Evolutionary conservation across 1,140 invertebrate species (phyloP), one percentile per base, ranked within the genome.

Genomic region (Dryas iulia): DNA sequence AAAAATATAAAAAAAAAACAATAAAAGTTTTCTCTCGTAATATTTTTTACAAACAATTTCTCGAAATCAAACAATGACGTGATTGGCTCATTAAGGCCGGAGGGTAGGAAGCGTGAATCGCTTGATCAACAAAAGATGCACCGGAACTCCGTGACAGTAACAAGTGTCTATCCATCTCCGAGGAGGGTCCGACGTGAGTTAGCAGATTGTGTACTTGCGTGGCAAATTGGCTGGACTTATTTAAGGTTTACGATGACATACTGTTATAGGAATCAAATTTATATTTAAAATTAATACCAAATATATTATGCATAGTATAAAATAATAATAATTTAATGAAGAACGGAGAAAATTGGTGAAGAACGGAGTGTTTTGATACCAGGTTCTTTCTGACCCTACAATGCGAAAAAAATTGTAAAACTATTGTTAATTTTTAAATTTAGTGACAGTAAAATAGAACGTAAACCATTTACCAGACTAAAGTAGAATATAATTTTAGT

Each of bases 81-180:
- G 66, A 74, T 72, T 69, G 69, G 69, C 69, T 78, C 73, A 78
- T 78, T 78, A 78, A 64, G 63, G 66, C 54, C 59, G 58, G 59
- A 71, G 65, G 72, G 72, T 67, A 66, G 65, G 68, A 63, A 54
- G 65, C 54, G 30, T 59, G 67, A 69, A 64, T 69, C 63, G 66
- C 60, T 35, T 39, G 69, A 65, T 70, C 75, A 80, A 83, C 83
- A 82, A 82, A 82, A 79, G 73, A 82, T 75, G 74, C 74, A 77
- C 74, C 77, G 78, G 81, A 83, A 81, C 73, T 69, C 74, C 53
- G 76, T 76, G 81, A 81, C 79, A 83, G 73, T 82, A 79, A 82
- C 76, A 78, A 81, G 77, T 79, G 77, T 79, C 78, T 75, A 75
- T 77, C 73, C 66, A 76, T 77, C 81, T 71, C 65, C 58, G 75